Conservation (phyloP, 53 echinoderm and acorn worm species). For the Holothuria scabra region DNA sequence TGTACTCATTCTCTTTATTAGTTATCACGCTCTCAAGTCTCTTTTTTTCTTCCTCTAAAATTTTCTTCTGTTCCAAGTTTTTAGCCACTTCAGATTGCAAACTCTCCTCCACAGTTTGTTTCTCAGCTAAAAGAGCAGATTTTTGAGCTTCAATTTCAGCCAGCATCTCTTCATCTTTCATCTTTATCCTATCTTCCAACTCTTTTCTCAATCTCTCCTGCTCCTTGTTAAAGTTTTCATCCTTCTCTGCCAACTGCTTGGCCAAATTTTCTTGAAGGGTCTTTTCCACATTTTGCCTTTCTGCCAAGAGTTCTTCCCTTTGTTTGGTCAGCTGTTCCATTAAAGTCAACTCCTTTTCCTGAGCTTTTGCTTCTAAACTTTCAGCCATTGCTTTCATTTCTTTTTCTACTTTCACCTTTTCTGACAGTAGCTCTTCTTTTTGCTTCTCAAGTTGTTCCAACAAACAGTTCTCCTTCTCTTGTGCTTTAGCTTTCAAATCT, state of each 20-base stretch:
- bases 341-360: constrained; percentile 75
- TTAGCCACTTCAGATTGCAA: constrained; percentile 75
- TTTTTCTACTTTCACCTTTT: constrained; percentile 52
- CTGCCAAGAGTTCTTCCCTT: constrained; percentile 69
- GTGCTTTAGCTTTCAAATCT: constrained; percentile 34
- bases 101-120: constrained; percentile 77
- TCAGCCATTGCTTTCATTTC: constrained; percentile 58
- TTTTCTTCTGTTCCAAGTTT: constrained; percentile 79
- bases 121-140: constrained; percentile 73
- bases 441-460: constrained; percentile 83
- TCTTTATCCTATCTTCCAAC: constrained; percentile 77
- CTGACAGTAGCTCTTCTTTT: constrained; percentile 74
- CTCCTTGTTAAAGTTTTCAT: constrained; percentile 54
- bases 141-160: constrained; percentile 82
- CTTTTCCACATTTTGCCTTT: constrained; percentile 61
- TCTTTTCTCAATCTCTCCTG: constrained; percentile 64
- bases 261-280: constrained; percentile 57
- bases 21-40: constrained; percentile 75
- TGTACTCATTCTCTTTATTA: constrained; percentile 72
- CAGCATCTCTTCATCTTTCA: constrained; percentile 88
- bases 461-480: constrained; percentile 85
- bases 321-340: constrained; percentile 73
- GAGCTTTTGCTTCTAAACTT: constrained; percentile 38
- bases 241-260: constrained; percentile 77
- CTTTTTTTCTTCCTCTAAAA: constrained; percentile 56